Evolutionary conservation across 2,888 invertebrate species (phyloP), one percentile per base, ranked within the genome.

Genomic region (Xestoiulus laeticollis): DNA sequence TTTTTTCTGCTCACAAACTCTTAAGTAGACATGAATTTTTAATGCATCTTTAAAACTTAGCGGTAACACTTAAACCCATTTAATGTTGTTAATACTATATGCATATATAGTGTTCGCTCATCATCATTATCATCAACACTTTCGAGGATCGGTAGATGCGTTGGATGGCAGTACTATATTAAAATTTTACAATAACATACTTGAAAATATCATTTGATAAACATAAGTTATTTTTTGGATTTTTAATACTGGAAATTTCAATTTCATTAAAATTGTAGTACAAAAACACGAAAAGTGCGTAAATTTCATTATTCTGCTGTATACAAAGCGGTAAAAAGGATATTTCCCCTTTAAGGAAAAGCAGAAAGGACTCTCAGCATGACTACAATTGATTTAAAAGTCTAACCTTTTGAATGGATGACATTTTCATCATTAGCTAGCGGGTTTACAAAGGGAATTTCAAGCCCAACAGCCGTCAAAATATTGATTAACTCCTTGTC

Each of bases 381-480:
- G 59, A 59, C 59, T 59, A 59, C 59, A 59, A 59, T 59, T 59
- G 59, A 59, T 59, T 59, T 59, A 59, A 38, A 59, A 59, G 59
- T 59, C 59, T 6, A 59, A 59, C 59, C 59, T 59, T 59, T 59
- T 59, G 59, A 59, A 59, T 59, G 59, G 59, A 59, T 59, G 59
- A 59, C 59, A 59, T 59, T 59, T 59, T 59, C 59, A 59, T 59
- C 59, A 59, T 59, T 59, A 59, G 59, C 59, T 59, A n/a, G 59
- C 8, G 59, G 48, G 59, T 59, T 22, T 59, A 59, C 59, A 22
- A 59, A 59, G 22, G 22, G 22, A 59, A 59, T 59, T 59, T 22
- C 59, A 22, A 59, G 22, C 59, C 59, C 59, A 59, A 59, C 59
- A 59, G 59, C n/a, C 59, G 59, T 59, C 59, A 59, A 59, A 59